These are phyloP conservation scores for Dasysyrphus albostriatus DNA, from an alignment of 2,888 invertebrate genomes.

Conservation along the genomic window DNA sequence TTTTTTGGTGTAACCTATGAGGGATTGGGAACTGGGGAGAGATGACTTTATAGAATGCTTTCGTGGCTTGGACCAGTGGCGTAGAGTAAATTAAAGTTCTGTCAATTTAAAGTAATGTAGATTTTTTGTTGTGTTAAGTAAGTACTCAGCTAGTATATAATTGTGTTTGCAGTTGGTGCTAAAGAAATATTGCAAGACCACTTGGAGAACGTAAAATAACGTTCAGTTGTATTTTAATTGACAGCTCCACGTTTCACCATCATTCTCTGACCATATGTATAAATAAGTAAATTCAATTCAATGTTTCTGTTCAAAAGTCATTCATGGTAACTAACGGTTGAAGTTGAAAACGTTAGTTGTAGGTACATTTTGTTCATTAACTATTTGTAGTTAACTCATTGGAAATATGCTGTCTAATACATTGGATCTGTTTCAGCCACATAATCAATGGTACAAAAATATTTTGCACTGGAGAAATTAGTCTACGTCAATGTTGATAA, in stretches of 20 bases:
- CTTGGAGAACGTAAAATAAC: neutral
- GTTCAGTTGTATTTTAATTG: slow-evolving; percentile 5
- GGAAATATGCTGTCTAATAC: too few species aligned
- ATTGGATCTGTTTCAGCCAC: too few species aligned
- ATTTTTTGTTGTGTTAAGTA: neutral
- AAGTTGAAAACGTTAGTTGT: neutral
- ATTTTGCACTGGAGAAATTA: too few species aligned
- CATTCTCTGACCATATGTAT: too few species aligned
- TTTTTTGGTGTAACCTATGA: slow-evolving; percentile 36
- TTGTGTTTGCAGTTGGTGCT: slow-evolving; percentile 7
- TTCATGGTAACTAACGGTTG: neutral
- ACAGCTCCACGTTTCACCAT: slow-evolving; percentile 1
- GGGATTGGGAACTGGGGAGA: neutral
- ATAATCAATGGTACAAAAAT: too few species aligned
- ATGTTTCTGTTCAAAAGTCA: neutral
- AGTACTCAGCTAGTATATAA: slow-evolving; percentile 20
- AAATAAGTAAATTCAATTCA: slow-evolving; percentile 2
- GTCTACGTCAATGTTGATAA: too few species aligned
- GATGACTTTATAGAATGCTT: slow-evolving; percentile 28
- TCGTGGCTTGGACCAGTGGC: slow-evolving; percentile 27
- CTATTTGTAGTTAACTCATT: too few species aligned
- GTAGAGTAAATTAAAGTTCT: slow-evolving; percentile 38
- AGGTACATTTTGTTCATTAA: too few species aligned
- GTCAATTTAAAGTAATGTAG: slow-evolving; percentile 31
- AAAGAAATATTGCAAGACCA: neutral